phyloP scores from a whole-genome alignment of 2,888 invertebrate genomes.

The Dynastes grantii region DNA sequence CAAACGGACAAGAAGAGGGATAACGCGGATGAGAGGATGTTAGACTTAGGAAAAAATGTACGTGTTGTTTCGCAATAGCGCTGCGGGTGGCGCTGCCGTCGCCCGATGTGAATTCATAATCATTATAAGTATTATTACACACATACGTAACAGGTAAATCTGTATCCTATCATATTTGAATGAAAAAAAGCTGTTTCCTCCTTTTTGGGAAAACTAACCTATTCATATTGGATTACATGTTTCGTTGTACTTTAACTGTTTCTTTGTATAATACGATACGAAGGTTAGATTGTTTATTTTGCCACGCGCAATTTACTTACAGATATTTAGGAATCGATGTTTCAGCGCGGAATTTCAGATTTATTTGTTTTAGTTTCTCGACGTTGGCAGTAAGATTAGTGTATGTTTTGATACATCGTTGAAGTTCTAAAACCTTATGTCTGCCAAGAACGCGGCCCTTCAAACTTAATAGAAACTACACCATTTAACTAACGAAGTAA shows the following conservation, averaged over 20 bases:
- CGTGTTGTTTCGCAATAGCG: slow-evolving; percentile 57
- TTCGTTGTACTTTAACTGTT: no score
- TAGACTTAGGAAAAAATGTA: slow-evolving; percentile 53
- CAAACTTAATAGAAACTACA: no score
- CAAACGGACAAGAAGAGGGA: slow-evolving; percentile 50
- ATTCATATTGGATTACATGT: no score
- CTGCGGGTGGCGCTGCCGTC: slow-evolving; percentile 54
- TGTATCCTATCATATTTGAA: no score
- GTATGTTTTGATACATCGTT: slow-evolving; percentile 14
- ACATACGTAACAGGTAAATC: neutral
- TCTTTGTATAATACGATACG: neutral
- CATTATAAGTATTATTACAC: neutral
- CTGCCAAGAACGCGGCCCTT: no score
- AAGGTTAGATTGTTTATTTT: neutral
- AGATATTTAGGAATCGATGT: slow-evolving; percentile 21
- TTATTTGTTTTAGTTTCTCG: slow-evolving; percentile 30
- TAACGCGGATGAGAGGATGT: slow-evolving; percentile 55
- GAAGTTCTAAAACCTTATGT: neutral
- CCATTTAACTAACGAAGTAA: no score
- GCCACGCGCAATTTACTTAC: slow-evolving; percentile 15
- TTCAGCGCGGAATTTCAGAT: slow-evolving; percentile 14
- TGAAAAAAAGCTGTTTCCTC: no score
- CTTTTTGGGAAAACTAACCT: no score
- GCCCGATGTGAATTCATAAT: slow-evolving; percentile 35
- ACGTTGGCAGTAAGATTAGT: neutral